Percentiles rank a stretch among this genome's conserved stretches.
Evolutionary conservation across 2,113 vertebrate genomes (phyloP).

Genomic region (Nycticryphes semicollaris): DNA sequence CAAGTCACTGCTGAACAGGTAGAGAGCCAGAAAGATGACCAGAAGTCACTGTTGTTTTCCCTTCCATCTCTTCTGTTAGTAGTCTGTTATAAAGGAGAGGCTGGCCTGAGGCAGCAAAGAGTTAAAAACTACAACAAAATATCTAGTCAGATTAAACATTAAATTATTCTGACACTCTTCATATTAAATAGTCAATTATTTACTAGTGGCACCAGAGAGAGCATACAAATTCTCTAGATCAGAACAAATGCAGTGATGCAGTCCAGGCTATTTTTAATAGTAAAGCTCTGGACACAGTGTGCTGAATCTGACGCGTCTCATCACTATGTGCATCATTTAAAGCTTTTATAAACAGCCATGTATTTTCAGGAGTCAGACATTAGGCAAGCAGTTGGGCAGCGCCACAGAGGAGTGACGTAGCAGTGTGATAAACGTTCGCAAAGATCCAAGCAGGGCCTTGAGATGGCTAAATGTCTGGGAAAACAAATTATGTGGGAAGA

Average conservation of each 20-base stretch:
- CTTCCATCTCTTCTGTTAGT: neutral
- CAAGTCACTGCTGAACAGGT: neutral
- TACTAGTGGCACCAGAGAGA: neutral
- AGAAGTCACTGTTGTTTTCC: neutral
- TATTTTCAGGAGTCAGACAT: neutral
- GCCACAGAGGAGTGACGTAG: slow-evolving; percentile 38
- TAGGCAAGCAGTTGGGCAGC: slow-evolving; percentile 19
- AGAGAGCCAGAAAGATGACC: neutral
- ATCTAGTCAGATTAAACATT: slow-evolving; percentile 2
- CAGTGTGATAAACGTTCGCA: slow-evolving; percentile 35
- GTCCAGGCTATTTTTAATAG: slow-evolving; percentile 32
- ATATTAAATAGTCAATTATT: slow-evolving; percentile 46
- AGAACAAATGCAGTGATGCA: slow-evolving; percentile 24
- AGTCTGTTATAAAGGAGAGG: neutral
- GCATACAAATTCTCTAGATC: neutral
- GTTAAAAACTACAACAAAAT: neutral
- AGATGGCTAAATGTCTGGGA: slow-evolving; percentile 68
- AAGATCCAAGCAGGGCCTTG: slow-evolving; percentile 52
- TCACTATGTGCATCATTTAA: slow-evolving; percentile 1
- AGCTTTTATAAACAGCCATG: slow-evolving; percentile 48
- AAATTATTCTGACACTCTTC: slow-evolving; percentile 25
- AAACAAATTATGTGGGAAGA: slow-evolving; percentile 74
- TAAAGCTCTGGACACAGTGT: slow-evolving; percentile 22
- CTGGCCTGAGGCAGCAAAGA: neutral
- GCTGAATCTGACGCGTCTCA: neutral